phyloP scores from a whole-genome alignment of 2,888 invertebrate species.

The Agrochola lychnidis region DNA sequence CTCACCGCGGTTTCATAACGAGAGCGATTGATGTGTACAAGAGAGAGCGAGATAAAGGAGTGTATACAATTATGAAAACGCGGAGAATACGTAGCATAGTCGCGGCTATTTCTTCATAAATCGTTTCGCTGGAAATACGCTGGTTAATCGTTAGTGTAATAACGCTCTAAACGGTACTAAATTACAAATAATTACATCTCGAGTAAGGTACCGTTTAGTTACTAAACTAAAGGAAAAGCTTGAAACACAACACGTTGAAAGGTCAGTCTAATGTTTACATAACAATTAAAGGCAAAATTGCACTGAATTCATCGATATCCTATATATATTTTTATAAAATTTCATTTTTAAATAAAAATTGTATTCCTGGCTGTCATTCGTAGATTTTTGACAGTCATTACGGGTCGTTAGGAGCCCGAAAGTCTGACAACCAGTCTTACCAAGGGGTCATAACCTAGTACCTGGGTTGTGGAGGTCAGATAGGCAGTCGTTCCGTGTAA shows the following conservation, averaged over 20 bases:
- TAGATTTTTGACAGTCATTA: background rate
- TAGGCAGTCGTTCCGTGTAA: background rate
- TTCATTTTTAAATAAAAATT: no score
- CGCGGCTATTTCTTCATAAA: no score
- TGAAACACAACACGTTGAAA: slow-evolving; percentile 7
- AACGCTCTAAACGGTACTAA: background rate
- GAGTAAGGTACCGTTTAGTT: background rate
- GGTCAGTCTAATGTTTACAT: slow-evolving; percentile 34
- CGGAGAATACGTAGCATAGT: no score
- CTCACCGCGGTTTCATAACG: no score
- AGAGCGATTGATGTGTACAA: no score
- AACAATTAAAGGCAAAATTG: background rate
- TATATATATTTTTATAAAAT: background rate
- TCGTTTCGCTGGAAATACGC: no score
- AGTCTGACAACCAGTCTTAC: no score
- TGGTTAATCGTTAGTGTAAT: no score
- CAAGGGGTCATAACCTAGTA: no score
- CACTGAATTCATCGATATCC: background rate
- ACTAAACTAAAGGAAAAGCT: slow-evolving; percentile 12
- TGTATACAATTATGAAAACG: no score
- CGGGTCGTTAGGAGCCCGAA: background rate
- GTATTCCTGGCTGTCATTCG: background rate
- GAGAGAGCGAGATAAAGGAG: no score
- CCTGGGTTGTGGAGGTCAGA: no score
- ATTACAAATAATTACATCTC: background rate